These are phyloP conservation scores for Pyralis farinalis DNA, from an alignment of 2,888 invertebrate genomes.

Conservation along the genomic window DNA sequence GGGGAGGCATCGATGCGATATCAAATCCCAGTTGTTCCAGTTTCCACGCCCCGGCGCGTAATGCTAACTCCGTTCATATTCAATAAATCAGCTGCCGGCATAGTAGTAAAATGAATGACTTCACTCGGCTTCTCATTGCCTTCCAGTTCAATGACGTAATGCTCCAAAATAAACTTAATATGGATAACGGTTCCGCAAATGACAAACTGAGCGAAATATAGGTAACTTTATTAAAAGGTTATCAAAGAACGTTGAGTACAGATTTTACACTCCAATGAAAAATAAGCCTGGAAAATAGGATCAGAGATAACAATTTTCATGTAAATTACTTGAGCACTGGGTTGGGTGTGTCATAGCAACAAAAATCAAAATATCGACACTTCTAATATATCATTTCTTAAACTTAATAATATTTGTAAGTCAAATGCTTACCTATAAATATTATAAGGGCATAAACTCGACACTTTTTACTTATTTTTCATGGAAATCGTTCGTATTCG, in stretches of 20 bases:
- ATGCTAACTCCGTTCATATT: slow-evolving; percentile 30
- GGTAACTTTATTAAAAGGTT: slow-evolving; percentile 11
- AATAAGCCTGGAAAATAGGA: not conserved
- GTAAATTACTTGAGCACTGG: no score
- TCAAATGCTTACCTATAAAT: slow-evolving; percentile 39
- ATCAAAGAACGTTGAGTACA: not conserved
- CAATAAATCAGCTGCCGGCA: slow-evolving; percentile 14
- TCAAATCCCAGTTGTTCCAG: slow-evolving; percentile 27
- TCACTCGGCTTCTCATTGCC: slow-evolving; percentile 36
- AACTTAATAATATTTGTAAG: not conserved
- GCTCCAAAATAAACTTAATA: slow-evolving; percentile 76
- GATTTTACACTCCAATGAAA: not conserved
- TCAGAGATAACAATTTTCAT: not conserved
- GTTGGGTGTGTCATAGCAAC: slow-evolving; percentile 6
- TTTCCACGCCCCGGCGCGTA: slow-evolving; percentile 36
- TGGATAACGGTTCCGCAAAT: slow-evolving; percentile 48
- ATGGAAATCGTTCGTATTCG: slow-evolving; percentile 58
- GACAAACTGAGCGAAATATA: slow-evolving; percentile 36
- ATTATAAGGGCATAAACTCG: slow-evolving; percentile 16
- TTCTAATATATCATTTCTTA: no score
- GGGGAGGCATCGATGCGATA: slow-evolving; percentile 8
- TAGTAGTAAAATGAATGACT: slow-evolving; percentile 2
- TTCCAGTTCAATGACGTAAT: slow-evolving; percentile 72
- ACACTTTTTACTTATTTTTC: slow-evolving; percentile 38
- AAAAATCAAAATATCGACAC: not conserved